Conservation (phyloP, 2,113 vertebrate species). For the Tyrannus savana region DNA sequence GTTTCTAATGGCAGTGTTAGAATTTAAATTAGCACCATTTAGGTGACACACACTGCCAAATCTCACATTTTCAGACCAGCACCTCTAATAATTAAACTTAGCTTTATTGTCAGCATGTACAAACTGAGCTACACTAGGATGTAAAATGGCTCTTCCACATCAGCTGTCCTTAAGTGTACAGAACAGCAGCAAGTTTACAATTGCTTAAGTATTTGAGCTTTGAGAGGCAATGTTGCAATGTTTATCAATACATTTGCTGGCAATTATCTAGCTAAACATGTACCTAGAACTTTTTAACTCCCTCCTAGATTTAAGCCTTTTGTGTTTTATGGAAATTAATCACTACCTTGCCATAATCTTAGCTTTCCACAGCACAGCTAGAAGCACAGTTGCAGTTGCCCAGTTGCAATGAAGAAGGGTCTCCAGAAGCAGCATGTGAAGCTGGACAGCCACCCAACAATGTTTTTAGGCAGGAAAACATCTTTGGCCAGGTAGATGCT, state of each 20-base stretch:
- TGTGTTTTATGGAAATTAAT: neutral
- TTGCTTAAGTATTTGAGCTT: neutral
- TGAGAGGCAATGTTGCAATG: neutral
- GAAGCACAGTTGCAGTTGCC: rapidly evolving
- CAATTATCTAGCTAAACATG: neutral
- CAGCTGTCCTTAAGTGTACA: neutral
- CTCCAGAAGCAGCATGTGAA: rapidly evolving
- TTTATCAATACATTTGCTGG: neutral
- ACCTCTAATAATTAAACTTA: neutral
- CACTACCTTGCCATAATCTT: rapidly evolving
- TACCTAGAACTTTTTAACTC: neutral
- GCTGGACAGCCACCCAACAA: too few species aligned
- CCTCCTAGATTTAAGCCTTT: neutral
- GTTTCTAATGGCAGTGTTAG: neutral
- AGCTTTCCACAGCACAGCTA: rapidly evolving
- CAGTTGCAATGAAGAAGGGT: rapidly evolving
- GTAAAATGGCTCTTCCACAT: neutral
- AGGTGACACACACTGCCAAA: neutral
- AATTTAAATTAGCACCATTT: neutral
- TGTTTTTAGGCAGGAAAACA: rapidly evolving
- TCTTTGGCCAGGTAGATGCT: neutral
- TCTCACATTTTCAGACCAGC: neutral
- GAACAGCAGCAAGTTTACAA: neutral
- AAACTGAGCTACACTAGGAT: neutral
- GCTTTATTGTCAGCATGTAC: neutral